Evolutionary conservation across 2,888 invertebrate species (phyloP), one percentile per base, ranked within the genome.

Genomic region (Phorcus lineatus): DNA sequence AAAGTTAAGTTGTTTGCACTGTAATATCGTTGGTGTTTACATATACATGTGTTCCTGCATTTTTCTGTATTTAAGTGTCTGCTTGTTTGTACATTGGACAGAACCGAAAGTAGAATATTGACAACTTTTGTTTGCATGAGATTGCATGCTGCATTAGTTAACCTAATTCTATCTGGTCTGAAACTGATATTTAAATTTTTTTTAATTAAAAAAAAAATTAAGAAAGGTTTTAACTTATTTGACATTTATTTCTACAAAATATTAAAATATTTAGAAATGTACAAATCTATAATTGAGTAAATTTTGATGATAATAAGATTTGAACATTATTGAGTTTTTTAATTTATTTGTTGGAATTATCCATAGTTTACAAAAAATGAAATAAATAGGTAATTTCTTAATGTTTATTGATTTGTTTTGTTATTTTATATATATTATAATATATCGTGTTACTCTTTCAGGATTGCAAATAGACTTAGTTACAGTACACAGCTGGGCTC

Each of bases 81-180:
- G 70, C 70, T 70, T 70, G 70, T 70, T 36, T 70, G 70, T 70
- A 19, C 16, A 36, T 36, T 70, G 36, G 70, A 70, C 70, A 57
- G 57, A 22, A 22, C 19, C 57, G 6, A 57, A 57, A 19, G 24
- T 57, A 57, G 57, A 57, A 57, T 57, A 24, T 70, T 70, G 70
- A 36, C 0, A 28, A 67, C 31, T 67, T 67, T 24, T 70, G 70
- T 70, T 36, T 70, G 70, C 70, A 70, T 70, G 70, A 40, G 36
- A 40, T 31, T 70, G 70, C 70, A 70, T 70, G 70, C 70, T 36
- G 36, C 70, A 70, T 70, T 47, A 47, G 47, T 47, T 47, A 47
- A 47, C 47, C 47, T 47, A 47, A 47, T 47, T 47, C 47, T 47
- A 6, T 47, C 47, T 47, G 47, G 47, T 47, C 47, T 47, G 47